Conservation (phyloP, 1,140 invertebrate genomes). For the Callitettix versicolor region DNA sequence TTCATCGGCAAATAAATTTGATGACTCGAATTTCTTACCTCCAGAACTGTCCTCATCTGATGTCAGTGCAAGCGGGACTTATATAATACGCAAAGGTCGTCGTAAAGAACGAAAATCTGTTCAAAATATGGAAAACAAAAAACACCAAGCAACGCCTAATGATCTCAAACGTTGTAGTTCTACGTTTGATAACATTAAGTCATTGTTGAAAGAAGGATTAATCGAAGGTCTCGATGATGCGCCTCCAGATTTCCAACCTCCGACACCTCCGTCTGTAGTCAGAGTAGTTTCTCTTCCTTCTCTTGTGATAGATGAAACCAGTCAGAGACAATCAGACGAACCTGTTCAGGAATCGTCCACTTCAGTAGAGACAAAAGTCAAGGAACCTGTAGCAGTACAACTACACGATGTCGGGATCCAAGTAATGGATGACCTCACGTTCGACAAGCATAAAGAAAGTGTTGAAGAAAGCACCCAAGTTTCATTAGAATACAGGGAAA, state of each 20-base stretch:
- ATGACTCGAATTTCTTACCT: slow-evolving; percentile 38
- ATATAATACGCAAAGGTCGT: slow-evolving; percentile 54
- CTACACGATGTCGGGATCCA: slow-evolving; percentile 19
- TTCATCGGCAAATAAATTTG: slow-evolving; percentile 16
- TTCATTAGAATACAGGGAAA: slow-evolving; percentile 9
- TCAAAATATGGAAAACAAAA: slow-evolving; percentile 30
- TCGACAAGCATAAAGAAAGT: slow-evolving; percentile 9
- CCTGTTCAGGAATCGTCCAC: not conserved
- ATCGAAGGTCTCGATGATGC: slow-evolving; percentile 42
- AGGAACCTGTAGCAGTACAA: not conserved
- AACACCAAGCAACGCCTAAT: slow-evolving; percentile 40
- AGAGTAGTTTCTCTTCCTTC: slow-evolving; percentile 54
- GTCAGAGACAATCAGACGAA: not conserved
- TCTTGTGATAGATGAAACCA: slow-evolving; percentile 30
- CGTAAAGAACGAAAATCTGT: slow-evolving; percentile 43
- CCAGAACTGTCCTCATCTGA: slow-evolving; percentile 37
- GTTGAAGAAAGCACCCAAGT: slow-evolving; percentile 11
- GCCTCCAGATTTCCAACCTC: slow-evolving; percentile 39
- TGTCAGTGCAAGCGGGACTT: slow-evolving; percentile 53
- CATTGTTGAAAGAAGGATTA: slow-evolving; percentile 55
- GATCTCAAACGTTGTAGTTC: slow-evolving; percentile 59
- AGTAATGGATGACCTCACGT: slow-evolving; percentile 14
- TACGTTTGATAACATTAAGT: slow-evolving; percentile 69
- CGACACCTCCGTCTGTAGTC: slow-evolving; percentile 47
- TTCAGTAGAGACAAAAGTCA: not conserved